phyloP scores from a whole-genome alignment of 2,888 invertebrate species.

The Pristionchus arcanus region DNA sequence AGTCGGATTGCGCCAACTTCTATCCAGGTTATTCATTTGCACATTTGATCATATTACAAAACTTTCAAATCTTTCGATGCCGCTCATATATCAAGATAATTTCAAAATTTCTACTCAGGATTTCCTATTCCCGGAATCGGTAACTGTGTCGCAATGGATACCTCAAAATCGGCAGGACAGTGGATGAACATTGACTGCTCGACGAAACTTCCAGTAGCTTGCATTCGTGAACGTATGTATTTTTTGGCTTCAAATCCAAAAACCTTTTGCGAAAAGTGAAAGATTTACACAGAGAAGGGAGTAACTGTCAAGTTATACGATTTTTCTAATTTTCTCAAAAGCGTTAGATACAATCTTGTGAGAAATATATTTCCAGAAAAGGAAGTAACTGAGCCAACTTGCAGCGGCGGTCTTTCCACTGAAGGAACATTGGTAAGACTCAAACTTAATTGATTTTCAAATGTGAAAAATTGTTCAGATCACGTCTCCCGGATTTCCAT shows the following conservation, averaged over 20 bases:
- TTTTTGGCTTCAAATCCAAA: no score
- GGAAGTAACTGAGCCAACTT: not conserved
- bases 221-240: not conserved
- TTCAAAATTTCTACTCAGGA: not conserved
- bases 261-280: no score
- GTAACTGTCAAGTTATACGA: no score
- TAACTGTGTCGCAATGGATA: not conserved
- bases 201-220: not conserved
- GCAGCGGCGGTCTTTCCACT: not conserved
- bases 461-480: not conserved
- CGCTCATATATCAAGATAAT: no score
- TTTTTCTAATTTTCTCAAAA: no score
- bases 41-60: not conserved
- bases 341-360: no score
- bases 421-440: not conserved
- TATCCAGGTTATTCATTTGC: not conserved
- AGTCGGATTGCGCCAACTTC: not conserved
- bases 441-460: no score
- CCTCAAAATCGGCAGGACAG: not conserved
- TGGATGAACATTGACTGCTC: conserved; percentile 3
- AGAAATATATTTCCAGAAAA: no score
- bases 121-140: not conserved
- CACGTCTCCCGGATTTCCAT: not conserved
- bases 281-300: no score
- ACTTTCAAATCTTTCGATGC: no score